Base-by-base conservation (phyloP, 2,888 invertebrate genomes). In the Apamea sordens region DNA sequence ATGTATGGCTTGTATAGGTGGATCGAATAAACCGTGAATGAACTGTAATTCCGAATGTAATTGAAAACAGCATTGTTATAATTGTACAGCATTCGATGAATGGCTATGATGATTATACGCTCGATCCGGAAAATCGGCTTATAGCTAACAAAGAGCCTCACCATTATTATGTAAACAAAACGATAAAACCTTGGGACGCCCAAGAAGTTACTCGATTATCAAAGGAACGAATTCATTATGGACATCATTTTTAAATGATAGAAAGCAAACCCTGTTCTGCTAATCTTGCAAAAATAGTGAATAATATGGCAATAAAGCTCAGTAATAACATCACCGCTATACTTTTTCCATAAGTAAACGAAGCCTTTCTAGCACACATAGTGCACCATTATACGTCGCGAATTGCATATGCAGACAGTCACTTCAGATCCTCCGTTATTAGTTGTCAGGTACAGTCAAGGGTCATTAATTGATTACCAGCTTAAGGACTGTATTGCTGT, bases 11-110 rank as follows among this genome's bases (percentile, higher is more conserved):
- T 28, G 50, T 76, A 80, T 75, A 32, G 36, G 28, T 72, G 65
- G 47, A 70, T 80, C 77, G 56, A 41, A 67, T 80, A 75, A 80
- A 78, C 79, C 63, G 59, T 86, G 88, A 80, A 84, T 86, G 77
- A 73, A 82, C 65, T 73, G 74, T 79, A 73, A 79, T 69, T 64
- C 24, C 68, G 70, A 76, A 76, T 68, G 73, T 73, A 68, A 79
- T 80, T 84, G 41, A 73, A 83, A 77, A 70, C 36, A 59, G 68
- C 50, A 75, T 80, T 77, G 72, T 73, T 74, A 44, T 59, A 72
- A 74, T 80, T 80, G 73, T 80, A 63, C 18, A 64, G 67, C 65
- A 73, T 75, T 78, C 44, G 68, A 28, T 63, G 65, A 80, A 85
- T 82, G 70, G 63, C 70, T 63, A 73, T 32, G 69, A 71, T 76